These are phyloP conservation scores for Spongilla lacustris DNA, from an alignment of 37 sponge, comb jelly and placozoan genomes.

Conservation along the genomic window DNA sequence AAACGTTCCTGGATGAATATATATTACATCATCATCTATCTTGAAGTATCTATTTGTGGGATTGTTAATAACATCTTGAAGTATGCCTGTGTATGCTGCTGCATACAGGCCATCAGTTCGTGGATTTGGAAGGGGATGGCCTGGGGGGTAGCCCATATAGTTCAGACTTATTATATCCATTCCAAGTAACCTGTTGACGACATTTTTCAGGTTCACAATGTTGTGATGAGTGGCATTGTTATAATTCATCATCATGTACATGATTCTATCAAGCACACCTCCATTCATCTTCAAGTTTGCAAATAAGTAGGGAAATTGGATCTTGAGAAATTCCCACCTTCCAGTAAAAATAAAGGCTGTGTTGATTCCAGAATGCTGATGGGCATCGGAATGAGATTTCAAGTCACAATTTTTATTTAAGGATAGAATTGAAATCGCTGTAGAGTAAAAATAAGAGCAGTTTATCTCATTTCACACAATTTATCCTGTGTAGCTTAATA, in stretches of 20 bases:
- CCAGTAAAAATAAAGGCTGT: not conserved
- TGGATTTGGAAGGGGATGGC: not conserved
- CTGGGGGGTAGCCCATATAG: not conserved
- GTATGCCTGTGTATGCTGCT: not conserved
- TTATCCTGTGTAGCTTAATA: too few relatives aligned
- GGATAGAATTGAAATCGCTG: too few relatives aligned
- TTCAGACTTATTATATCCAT: not conserved
- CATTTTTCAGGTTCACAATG: not conserved
- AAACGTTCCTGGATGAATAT: conserved; percentile 15
- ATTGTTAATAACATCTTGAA: not conserved
- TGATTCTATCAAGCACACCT: conserved; percentile 6
- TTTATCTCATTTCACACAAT: too few relatives aligned
- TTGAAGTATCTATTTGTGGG: not conserved
- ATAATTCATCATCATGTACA: not conserved
- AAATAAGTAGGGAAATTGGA: not conserved
- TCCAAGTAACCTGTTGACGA: not conserved
- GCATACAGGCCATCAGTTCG: too few relatives aligned
- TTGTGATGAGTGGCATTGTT: not conserved
- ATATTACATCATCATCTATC: conserved; percentile 12
- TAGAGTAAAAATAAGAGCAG: too few relatives aligned
- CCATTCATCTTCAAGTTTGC: not conserved
- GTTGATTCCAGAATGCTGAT: not conserved
- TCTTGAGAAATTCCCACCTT: conserved; percentile 12
- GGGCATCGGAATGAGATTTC: too few relatives aligned
- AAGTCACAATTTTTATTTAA: too few relatives aligned